Percentiles rank a stretch among this genome's conserved stretches.
Evolutionary conservation across 2,797 vertebrate genomes (phyloP).

Genomic region (Aldrovandia affinis): DNA sequence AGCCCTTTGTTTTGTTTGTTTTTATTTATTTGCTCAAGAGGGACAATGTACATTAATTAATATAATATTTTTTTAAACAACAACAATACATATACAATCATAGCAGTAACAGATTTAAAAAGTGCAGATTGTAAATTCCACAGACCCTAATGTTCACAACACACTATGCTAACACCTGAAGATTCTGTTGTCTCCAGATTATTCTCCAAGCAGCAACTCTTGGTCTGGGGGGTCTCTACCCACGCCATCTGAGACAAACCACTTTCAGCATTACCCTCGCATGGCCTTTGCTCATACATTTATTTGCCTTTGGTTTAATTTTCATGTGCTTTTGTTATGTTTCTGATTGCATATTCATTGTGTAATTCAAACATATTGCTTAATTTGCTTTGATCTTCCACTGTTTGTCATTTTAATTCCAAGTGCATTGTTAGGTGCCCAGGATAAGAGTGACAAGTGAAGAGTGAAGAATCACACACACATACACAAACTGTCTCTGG

Average conservation of each 20-base stretch:
- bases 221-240: background rate
- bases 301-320: background rate
- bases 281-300: background rate
- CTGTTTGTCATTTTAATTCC: background rate
- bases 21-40: no score
- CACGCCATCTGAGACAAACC: background rate
- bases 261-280: background rate
- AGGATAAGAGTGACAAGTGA: background rate
- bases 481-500: no score
- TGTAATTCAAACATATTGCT: background rate
- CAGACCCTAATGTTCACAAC: no score
- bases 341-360: background rate
- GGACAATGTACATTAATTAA: no score
- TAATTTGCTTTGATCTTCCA: slow-evolving; percentile 9
- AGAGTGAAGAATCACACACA: no score
- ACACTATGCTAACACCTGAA: background rate
- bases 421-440: background rate
- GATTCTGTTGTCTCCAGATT: background rate
- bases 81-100: no score
- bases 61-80: no score
- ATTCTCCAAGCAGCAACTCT: background rate
- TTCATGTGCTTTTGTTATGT: background rate
- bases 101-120: no score
- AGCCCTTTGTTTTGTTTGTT: no score
- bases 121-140: no score